Conservation (phyloP, 2,888 invertebrate genomes). For the Mythimna albipuncta region DNA sequence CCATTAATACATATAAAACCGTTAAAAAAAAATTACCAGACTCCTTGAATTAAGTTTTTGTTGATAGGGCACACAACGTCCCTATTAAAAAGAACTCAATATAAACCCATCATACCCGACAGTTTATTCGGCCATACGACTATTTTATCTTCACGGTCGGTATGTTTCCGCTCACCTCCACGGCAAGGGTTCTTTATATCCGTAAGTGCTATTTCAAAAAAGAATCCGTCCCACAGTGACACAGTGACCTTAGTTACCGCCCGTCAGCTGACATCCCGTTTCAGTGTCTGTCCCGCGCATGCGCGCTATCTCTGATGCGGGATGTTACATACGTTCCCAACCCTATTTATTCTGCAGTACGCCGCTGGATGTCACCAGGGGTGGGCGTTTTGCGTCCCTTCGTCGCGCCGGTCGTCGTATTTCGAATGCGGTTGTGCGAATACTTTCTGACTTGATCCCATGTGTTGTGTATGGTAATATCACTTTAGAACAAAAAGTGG, state of each 20-base stretch:
- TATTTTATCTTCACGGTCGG: slow-evolving; percentile 39
- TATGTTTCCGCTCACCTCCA: slow-evolving; percentile 42
- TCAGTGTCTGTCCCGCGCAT: slow-evolving; percentile 73
- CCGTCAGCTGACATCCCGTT: slow-evolving; percentile 85
- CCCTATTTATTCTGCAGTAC: slow-evolving; percentile 82
- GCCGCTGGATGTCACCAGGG: slow-evolving; percentile 64
- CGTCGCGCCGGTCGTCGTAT: slow-evolving; percentile 55
- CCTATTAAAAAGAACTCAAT: slow-evolving; percentile 29
- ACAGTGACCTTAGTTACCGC: slow-evolving; percentile 85
- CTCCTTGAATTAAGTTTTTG: neutral
- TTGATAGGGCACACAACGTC: neutral
- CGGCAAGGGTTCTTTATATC: slow-evolving; percentile 49
- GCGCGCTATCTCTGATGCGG: slow-evolving; percentile 80
- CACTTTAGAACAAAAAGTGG: slow-evolving; percentile 51
- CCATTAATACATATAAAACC: neutral
- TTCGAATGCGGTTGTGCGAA: slow-evolving; percentile 62
- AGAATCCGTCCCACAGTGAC: slow-evolving; percentile 73
- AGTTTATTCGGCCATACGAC: slow-evolving; percentile 20
- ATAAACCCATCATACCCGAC: slow-evolving; percentile 14
- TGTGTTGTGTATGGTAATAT: slow-evolving; percentile 57
- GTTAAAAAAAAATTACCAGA: neutral
- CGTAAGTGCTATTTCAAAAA: slow-evolving; percentile 59
- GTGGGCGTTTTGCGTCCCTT: slow-evolving; percentile 65
- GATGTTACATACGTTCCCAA: slow-evolving; percentile 75
- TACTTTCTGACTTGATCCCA: slow-evolving; percentile 53